phyloP scores from a whole-genome alignment of 1,140 invertebrate species.

The Andricus grossulariae region DNA sequence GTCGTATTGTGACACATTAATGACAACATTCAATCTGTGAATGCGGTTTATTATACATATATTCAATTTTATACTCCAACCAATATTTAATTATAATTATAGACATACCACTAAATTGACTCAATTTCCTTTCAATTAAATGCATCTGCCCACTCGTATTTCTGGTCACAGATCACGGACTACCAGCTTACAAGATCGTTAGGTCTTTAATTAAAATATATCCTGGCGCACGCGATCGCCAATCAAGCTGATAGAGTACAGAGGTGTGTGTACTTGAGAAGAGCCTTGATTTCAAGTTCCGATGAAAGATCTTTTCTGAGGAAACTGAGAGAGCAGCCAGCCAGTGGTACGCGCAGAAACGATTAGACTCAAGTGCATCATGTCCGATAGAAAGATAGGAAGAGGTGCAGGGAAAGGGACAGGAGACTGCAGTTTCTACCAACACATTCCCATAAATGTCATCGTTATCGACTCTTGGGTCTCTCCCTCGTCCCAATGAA shows the following conservation, averaged over 20 bases:
- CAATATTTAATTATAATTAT: not conserved
- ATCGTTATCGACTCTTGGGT: not conserved
- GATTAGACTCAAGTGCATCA: constrained; percentile 18
- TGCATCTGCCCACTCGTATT: not conserved
- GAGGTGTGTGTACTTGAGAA: not conserved
- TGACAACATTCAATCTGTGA: no score
- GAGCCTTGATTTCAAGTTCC: not conserved
- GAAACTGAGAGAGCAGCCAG: not conserved
- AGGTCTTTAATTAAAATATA: constrained; percentile 11
- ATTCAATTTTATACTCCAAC: no score
- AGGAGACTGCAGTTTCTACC: constrained; percentile 3
- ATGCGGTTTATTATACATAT: no score
- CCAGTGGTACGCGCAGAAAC: not conserved
- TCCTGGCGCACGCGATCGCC: constrained; percentile 17
- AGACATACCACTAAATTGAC: no score
- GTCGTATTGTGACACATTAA: no score
- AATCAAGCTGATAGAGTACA: not conserved
- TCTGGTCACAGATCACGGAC: not conserved
- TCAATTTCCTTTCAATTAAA: no score
- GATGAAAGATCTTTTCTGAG: not conserved
- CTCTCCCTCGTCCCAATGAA: constrained; percentile 2
- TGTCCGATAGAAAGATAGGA: not conserved
- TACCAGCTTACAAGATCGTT: not conserved
- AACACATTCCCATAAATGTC: constrained; percentile 19
- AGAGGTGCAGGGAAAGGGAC: not conserved